Evolutionary conservation across 2,888 invertebrate genomes (phyloP), one percentile per base, ranked within the genome.

Genomic region (Norana najaformis): DNA sequence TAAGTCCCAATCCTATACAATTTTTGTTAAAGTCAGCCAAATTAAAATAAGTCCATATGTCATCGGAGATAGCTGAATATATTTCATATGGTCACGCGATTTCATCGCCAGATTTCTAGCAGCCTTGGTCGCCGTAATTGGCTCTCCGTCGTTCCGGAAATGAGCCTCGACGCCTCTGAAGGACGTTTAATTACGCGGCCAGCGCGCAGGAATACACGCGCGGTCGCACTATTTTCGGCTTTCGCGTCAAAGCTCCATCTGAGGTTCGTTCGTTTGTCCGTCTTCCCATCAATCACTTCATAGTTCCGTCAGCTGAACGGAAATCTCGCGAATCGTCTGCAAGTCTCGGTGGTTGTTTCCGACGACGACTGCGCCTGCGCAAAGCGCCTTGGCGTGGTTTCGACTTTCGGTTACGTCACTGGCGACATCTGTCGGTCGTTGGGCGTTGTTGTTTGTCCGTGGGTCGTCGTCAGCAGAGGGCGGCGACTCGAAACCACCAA

Each of bases 381-480:
- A 36, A 14, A 34, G 20, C 36, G 36, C 34, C 37, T 37, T 37
- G 23, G 85, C 16, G 36, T 85, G 85, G 37, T 85, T 37, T 20
- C 36, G 16, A 36, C 20, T 85, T 37, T n/a, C 85, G 35, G 85
- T 85, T 6, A 37, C 36, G 16, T 85, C 85, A 37, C 16, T 35
- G 35, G 35, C 20, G 83, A 35, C 36, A 14, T 34, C 36, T 35
- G 36, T 85, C 85, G 4, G 36, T 36, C 23, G 35, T 36, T 85
- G 85, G 37, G 85, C 37, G 18, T 85, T 37, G 85, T 85, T 85
- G 85, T 85, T 85, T 20, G 37, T 85, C 37, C 85, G 69, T 14
- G 85, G 2, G 35, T 35, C 36, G 11, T 85, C 85, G 36, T n/a
- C 36, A 85, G 16, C 36, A 85, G 16, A 2, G 11, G 16, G 85